These are phyloP conservation scores for Cacoxenus indagator DNA, from an alignment of 2,888 invertebrate genomes.

Conservation along the genomic window DNA sequence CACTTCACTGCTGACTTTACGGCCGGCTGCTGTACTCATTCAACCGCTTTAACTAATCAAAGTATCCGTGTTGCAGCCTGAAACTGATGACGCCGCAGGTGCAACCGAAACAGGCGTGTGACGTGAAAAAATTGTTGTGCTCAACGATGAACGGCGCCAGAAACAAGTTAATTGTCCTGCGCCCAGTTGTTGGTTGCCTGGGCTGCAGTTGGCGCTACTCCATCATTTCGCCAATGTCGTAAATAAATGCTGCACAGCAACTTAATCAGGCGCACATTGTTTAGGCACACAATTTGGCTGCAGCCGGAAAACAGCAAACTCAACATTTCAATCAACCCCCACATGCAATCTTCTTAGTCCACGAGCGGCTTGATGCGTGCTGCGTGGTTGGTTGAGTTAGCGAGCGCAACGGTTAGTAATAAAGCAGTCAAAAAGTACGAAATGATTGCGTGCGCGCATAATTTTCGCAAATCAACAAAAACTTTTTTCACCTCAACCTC, in stretches of 20 bases:
- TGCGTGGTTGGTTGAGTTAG: not conserved
- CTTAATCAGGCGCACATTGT: not conserved
- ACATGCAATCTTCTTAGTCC: not conserved
- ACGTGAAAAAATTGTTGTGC: not conserved
- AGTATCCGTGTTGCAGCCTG: not conserved
- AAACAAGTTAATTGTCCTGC: constrained; percentile 1
- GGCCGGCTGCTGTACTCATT: not conserved
- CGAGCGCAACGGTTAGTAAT: not conserved
- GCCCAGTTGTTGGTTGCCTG: not conserved
- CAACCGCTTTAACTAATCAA: not conserved
- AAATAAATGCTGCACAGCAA: not conserved
- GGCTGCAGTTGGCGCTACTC: not conserved
- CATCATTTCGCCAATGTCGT: not conserved
- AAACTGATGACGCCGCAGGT: not conserved
- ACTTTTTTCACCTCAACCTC: too few species aligned
- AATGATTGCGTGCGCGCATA: too few species aligned
- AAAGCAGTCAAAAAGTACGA: too few species aligned
- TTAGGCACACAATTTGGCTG: not conserved
- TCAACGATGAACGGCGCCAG: not conserved
- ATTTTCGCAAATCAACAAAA: too few species aligned
- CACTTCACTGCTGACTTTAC: not conserved
- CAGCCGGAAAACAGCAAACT: constrained; percentile 1
- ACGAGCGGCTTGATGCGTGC: not conserved
- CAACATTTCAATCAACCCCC: not conserved
- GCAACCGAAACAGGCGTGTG: too few species aligned